Conservation (phyloP, 2,797 vertebrate genomes). For the Schizothorax lantsangensis region DNA sequence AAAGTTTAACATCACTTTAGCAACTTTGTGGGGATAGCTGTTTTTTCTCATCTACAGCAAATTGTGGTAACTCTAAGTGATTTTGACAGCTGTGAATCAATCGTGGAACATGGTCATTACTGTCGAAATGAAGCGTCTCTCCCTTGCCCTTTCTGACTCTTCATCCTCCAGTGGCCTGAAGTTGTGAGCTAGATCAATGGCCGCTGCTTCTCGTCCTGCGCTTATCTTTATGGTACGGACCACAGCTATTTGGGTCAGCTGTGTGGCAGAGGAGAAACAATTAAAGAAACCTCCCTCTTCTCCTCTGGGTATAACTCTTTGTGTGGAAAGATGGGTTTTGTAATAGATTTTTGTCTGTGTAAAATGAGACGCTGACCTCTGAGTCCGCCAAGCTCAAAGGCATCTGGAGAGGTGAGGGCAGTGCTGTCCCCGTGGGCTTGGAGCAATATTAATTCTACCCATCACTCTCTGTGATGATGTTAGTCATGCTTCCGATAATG, state of each 20-base stretch:
- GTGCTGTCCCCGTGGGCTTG: slow-evolving; percentile 70
- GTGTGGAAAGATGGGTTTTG: slow-evolving; percentile 77
- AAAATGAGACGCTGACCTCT: slow-evolving; percentile 83
- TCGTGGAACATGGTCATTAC: slow-evolving; percentile 44
- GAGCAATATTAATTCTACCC: slow-evolving; percentile 76
- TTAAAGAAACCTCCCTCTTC: slow-evolving; percentile 74
- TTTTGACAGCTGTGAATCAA: slow-evolving; percentile 52
- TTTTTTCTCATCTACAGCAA: slow-evolving; percentile 12
- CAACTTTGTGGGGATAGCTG: background rate
- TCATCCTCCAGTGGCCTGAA: slow-evolving; percentile 38
- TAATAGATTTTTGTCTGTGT: slow-evolving; percentile 84
- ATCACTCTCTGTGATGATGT: slow-evolving; percentile 44
- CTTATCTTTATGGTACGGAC: slow-evolving; percentile 62
- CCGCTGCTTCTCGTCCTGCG: slow-evolving; percentile 61
- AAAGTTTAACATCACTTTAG: slow-evolving; percentile 7
- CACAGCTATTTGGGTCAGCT: slow-evolving; percentile 67
- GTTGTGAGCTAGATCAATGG: slow-evolving; percentile 64
- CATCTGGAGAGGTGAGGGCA: slow-evolving; percentile 65
- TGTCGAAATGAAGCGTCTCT: slow-evolving; percentile 50
- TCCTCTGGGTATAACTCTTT: slow-evolving; percentile 69
- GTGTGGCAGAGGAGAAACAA: slow-evolving; percentile 79
- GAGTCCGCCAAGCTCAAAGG: slow-evolving; percentile 74
- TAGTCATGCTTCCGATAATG: slow-evolving; percentile 67
- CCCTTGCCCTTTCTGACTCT: slow-evolving; percentile 34
- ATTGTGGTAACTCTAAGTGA: slow-evolving; percentile 33